Conservation (phyloP, 1,140 invertebrate species). For the Drosophila yakuba region DNA sequence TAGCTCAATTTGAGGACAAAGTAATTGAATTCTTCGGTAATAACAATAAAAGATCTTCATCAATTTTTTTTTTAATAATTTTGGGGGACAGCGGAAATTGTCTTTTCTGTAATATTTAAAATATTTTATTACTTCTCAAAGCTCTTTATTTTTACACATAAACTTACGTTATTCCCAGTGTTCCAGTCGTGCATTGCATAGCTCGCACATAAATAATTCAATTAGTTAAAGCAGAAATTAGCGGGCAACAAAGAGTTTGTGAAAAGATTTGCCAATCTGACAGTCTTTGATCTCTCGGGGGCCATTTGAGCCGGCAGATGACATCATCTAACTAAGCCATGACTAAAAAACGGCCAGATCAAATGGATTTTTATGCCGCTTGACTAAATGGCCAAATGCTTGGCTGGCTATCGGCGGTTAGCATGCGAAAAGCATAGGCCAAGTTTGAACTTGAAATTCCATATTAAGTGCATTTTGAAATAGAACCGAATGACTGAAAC, state of each 20-base stretch:
- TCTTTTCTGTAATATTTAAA: no score
- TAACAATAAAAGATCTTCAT: no score
- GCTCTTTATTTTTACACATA: no score
- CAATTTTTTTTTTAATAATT: no score
- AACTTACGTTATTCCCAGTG: constrained; percentile 12
- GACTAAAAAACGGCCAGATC: constrained; percentile 39
- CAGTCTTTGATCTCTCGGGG: constrained; percentile 54
- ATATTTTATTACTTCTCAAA: no score
- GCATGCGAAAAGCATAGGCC: constrained; percentile 21
- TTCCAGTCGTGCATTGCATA: constrained; percentile 13
- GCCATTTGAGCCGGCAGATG: constrained; percentile 46
- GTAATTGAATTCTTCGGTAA: no score
- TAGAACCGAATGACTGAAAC: constrained; percentile 51
- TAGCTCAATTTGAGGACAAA: no score
- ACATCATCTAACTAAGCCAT: constrained; percentile 33
- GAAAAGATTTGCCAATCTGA: constrained; percentile 58
- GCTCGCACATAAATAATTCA: constrained; percentile 53
- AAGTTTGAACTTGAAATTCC: constrained; percentile 76
- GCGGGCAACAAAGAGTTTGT: constrained; percentile 33
- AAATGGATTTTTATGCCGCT: constrained; percentile 50
- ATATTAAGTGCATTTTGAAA: constrained; percentile 81
- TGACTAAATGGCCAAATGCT: constrained; percentile 43
- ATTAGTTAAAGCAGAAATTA: constrained; percentile 57
- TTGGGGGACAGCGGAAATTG: no score
- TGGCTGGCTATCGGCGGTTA: constrained; percentile 36